Evolutionary conservation across 1,140 invertebrate species (phyloP).

Genomic region (Lepidostoma basale): DNA sequence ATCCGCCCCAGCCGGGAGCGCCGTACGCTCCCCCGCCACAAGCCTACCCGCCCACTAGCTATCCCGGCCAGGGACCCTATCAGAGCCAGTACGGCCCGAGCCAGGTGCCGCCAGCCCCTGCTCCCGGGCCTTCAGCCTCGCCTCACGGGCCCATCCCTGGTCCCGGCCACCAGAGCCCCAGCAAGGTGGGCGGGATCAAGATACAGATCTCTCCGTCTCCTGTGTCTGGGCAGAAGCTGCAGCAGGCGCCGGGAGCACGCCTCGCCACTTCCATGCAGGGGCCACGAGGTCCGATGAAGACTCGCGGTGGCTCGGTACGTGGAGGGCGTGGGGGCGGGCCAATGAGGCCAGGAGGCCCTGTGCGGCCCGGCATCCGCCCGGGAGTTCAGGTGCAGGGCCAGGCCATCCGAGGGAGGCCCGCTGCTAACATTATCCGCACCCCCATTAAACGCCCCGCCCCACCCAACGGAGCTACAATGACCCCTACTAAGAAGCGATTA

Average conservation of each 20-base stretch:
- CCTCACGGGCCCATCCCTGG: not conserved
- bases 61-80: not conserved
- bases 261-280: not conserved
- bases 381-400: constrained; percentile 55
- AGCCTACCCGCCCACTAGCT: not conserved
- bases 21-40: not conserved
- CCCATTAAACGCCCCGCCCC: constrained; percentile 53
- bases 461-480: constrained; percentile 33
- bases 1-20: not conserved
- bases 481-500: constrained; percentile 51
- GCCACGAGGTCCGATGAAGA: not conserved
- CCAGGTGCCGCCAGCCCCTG: not conserved
- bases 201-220: constrained; percentile 23
- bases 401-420: constrained; percentile 48
- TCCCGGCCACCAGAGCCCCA: constrained; percentile 21
- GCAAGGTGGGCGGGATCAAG: constrained; percentile 11
- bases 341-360: constrained; percentile 45
- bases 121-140: not conserved
- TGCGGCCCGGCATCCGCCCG: constrained; percentile 51
- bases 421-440: constrained; percentile 50
- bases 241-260: not conserved
- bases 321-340: constrained; percentile 48
- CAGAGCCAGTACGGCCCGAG: not conserved
- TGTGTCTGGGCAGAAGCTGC: constrained; percentile 13
- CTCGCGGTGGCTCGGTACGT: not conserved